These are phyloP conservation scores for Silurus aristotelis DNA, from an alignment of 2,797 vertebrate genomes.

Conservation along the genomic window DNA sequence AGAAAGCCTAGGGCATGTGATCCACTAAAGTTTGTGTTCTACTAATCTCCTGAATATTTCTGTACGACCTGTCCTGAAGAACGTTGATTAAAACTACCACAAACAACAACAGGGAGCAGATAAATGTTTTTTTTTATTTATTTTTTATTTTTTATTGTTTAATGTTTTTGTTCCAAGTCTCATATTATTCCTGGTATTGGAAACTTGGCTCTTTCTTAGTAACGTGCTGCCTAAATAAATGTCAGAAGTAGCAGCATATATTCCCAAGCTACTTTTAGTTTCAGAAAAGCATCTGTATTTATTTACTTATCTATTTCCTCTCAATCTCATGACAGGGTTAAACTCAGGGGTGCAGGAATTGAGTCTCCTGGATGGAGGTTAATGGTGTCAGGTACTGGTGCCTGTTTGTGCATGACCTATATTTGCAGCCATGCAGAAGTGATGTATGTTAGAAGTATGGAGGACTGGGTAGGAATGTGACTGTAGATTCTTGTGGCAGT, in stretches of 20 bases:
- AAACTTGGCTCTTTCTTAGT: neutral
- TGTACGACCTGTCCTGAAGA: neutral
- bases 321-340: neutral
- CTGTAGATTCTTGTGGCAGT: neutral
- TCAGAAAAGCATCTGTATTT: slow-evolving; percentile 9
- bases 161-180: neutral
- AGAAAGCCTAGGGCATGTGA: neutral
- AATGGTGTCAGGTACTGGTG: slow-evolving; percentile 43
- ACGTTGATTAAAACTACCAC: neutral
- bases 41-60: neutral
- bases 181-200: neutral
- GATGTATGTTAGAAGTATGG: slow-evolving; percentile 54
- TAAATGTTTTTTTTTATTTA: neutral
- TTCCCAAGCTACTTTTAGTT: neutral
- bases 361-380: slow-evolving; percentile 22
- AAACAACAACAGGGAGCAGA: neutral
- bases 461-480: slow-evolving; percentile 31
- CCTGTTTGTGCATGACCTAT: slow-evolving; percentile 62
- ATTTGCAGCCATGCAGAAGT: slow-evolving; percentile 69
- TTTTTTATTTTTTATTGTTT: no score
- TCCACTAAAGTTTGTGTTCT: neutral
- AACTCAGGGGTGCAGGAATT: neutral
- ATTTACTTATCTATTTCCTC: slow-evolving; percentile 12
- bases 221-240: neutral
- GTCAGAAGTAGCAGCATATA: neutral